Base-by-base conservation (phyloP, 37 sponge, comb jelly and placozoan species). In the Hexactinellida sp. region DNA sequence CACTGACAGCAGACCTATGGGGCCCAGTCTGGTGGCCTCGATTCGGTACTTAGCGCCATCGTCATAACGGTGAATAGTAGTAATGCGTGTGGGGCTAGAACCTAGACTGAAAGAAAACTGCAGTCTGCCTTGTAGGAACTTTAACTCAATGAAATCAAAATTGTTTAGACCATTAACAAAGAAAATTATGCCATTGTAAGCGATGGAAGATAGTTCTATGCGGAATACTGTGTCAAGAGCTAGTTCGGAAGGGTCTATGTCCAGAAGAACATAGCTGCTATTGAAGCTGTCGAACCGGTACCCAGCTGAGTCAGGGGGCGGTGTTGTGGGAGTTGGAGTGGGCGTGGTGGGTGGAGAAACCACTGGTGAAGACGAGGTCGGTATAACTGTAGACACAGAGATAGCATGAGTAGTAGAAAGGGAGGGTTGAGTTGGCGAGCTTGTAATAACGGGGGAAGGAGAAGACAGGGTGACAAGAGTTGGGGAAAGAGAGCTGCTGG, bases 51-150 rank as follows among this genome's bases (percentile, higher is more conserved):
- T 63, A 23, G 13, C 30, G 3, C 76, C 76, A 63, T 63, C 76
- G 34, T 63, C 76, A 28, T 63, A 63, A 28, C 76, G 76, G 13
- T 63, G 5, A 10, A 23, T 25, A 3, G 76, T 63, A 63, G 30
- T 63, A 3, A 63, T 28, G 13, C 30, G 76, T 21, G 30, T 63
- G 5, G 76, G 76, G 13, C 3, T 25, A 5, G 76, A 63, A 63
- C 76, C 76, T 23, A 63, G 76, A n/a, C 76, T 63, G 76, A 63
- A 63, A 32, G 76, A 63, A 28, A 63, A 63, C 30, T n/a, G 76
- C 3, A 63, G 3, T n/a, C 30, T 63, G 3, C 76, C 76, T 25
- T 10, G 19, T 32, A 32, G 5, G 30, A 63, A 63, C 34, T 28
- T 63, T 23, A 63, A 28, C 30, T 63, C 76, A 32, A 63, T 63